Base-by-base conservation (phyloP, 2,797 vertebrate genomes). In the Threskiornis aethiopicus region DNA sequence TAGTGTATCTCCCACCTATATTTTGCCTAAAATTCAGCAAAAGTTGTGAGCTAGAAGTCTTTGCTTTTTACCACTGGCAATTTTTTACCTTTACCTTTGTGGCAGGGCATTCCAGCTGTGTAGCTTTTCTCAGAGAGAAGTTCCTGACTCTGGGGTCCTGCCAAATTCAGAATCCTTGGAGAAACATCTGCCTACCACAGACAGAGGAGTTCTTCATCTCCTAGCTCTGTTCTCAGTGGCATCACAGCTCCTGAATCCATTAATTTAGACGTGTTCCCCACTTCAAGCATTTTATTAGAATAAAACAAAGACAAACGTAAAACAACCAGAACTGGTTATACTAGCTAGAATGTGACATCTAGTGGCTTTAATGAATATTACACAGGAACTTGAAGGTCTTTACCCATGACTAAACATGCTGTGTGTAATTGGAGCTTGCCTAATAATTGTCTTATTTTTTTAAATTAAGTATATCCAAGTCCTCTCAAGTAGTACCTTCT, bases 261-360 rank as follows among this genome's bases (percentile, higher is more conserved):
- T 62, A 25, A 61, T 84, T 84, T 76, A 54, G 21, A 61, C 4
- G 4, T 47, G 20, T 82, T 87, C 76, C 19, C 37, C 42, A 13
- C 22, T 79, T 84, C 9, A 76, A 64, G 6, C 16, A 16, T 46
- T 76, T 81, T 55, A 24, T n/a, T 59, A n/a, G 42, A 44, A 44
- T 15, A 44, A 85, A 89, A 28, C 16, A 37, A 55, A 13, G 47
- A 13, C 24, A 15, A 65, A 19, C 0, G 0, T 19, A 33, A 25
- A 90, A 9, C 13, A 39, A 4, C 3, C 24, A 5, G 16, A 76
- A 6, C 4, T 39, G 21, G 28, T 12, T 46, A 12, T 55, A 20
- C 3, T 28, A 51, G 95, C 72, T 95, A 90, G 51, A 82, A 80
- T 25, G 5, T 79, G 97, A 97, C 98, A 98, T 94, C 97, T 96